Conservation (phyloP, 2,888 invertebrate species). For the Holacanthella duospinosa region DNA sequence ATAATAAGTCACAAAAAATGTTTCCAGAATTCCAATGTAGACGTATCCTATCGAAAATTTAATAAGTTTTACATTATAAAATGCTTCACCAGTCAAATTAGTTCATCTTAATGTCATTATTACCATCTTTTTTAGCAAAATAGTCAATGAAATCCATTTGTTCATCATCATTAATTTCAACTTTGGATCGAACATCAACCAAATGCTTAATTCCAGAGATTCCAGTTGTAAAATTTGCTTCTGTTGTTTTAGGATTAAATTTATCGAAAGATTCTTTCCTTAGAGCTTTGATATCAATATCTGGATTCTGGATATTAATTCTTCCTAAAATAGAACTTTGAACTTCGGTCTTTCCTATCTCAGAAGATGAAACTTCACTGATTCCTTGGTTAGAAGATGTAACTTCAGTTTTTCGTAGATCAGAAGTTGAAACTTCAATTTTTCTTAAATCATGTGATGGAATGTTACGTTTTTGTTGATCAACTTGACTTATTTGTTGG, state of each 20-base stretch:
- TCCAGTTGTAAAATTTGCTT: neutral
- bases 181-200: neutral
- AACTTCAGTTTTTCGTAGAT: no score
- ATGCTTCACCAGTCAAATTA: no score
- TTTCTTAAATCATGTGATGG: no score
- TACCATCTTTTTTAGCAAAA: slow-evolving; percentile 12
- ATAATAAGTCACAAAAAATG: neutral
- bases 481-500: no score
- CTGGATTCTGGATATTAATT: neutral
- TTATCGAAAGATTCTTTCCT: neutral
- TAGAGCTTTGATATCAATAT: neutral
- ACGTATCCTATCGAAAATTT: neutral
- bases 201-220: neutral
- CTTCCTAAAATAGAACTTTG: neutral
- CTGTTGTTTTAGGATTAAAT: neutral
- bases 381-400: no score
- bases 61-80: neutral
- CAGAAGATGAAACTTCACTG: no score
- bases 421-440: no score
- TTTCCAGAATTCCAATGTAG: slow-evolving; percentile 7
- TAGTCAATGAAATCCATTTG: slow-evolving; percentile 11
- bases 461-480: no score
- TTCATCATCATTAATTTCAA: neutral
- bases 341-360: neutral
- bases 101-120: neutral